These are phyloP conservation scores for Lasioglossum lativentre DNA, from an alignment of 2,888 invertebrate species.

Conservation along the genomic window DNA sequence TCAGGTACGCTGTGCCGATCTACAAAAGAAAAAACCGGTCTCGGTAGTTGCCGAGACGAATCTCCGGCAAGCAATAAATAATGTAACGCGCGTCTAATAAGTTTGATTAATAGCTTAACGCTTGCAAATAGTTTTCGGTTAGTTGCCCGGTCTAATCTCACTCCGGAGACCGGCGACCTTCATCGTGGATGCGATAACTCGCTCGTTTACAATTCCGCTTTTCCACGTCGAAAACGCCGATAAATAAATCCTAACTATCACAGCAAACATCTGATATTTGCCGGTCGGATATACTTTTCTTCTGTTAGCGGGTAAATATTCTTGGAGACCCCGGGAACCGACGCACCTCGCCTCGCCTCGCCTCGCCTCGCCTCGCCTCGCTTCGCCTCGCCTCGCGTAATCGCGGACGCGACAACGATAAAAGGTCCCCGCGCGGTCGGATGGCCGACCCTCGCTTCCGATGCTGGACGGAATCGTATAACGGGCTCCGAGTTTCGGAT, in stretches of 20 bases:
- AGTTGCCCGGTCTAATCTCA: neutral
- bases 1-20: too few species aligned
- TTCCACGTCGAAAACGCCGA: constrained; percentile 4
- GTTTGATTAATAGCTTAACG: constrained; percentile 2
- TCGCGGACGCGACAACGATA: constrained; percentile 33
- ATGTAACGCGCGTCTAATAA: neutral
- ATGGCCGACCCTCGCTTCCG: constrained; percentile 16
- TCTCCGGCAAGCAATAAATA: neutral
- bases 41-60: neutral
- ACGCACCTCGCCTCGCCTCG: neutral
- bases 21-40: neutral
- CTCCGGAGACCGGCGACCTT: neutral
- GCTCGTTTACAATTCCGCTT: constrained; percentile 28
- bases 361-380: neutral
- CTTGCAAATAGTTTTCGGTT: constrained; percentile 13
- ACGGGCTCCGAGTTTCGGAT: constrained; percentile 31
- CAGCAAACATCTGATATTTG: constrained; percentile 26
- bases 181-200: neutral
- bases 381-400: constrained; percentile 22
- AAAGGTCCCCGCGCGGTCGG: constrained; percentile 15
- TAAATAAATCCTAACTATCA: constrained; percentile 37
- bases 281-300: constrained; percentile 37
- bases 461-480: neutral
- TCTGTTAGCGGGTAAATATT: constrained; percentile 28
- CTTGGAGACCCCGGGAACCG: neutral